Conservation (phyloP, 2,113 vertebrate species). For the Sitta europaea region DNA sequence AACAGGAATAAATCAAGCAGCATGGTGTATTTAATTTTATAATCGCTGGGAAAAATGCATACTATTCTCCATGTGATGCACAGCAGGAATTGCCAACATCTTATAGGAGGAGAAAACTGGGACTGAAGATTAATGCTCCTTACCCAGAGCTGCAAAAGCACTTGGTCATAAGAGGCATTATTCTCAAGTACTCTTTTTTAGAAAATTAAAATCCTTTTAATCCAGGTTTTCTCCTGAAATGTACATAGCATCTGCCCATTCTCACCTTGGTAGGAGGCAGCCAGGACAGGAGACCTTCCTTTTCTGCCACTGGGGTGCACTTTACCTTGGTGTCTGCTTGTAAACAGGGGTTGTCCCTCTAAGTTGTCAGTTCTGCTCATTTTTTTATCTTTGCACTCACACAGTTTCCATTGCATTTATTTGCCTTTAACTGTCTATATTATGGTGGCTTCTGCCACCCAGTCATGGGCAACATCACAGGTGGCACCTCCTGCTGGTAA, state of each 20-base stretch:
- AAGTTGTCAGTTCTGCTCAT: background rate
- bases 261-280: background rate
- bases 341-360: background rate
- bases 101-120: background rate
- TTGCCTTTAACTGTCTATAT: background rate
- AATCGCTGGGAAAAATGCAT: background rate
- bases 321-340: background rate
- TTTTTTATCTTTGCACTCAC: background rate
- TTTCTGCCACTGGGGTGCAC: background rate
- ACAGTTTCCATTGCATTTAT: background rate
- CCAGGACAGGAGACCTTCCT: background rate
- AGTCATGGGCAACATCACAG: background rate
- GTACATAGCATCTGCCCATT: background rate
- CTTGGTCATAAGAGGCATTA: background rate
- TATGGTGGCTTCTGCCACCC: background rate
- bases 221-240: background rate
- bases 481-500: background rate
- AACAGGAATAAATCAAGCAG: conserved; percentile 18
- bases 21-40: background rate
- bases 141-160: background rate
- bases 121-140: background rate
- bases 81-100: background rate
- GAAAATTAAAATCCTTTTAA: background rate
- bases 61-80: background rate
- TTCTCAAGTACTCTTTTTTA: background rate